Conservation (phyloP, 2,113 vertebrate genomes). For the Budorcas taxicolor region DNA sequence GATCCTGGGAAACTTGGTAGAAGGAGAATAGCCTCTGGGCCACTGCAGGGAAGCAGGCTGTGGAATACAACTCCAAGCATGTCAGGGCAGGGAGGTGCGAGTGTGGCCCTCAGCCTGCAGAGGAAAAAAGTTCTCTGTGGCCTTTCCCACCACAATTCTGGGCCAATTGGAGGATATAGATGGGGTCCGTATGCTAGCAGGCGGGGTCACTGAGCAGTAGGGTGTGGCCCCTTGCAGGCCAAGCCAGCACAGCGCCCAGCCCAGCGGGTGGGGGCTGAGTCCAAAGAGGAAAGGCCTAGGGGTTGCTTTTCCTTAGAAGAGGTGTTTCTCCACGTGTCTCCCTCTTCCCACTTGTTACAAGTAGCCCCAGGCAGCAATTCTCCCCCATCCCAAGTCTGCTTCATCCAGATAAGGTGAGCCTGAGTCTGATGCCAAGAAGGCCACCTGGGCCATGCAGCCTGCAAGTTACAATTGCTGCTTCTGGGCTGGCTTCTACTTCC, state of each 20-base stretch:
- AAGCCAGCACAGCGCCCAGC: neutral
- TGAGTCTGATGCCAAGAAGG: neutral
- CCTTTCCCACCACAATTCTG: neutral
- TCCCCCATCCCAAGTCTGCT: neutral
- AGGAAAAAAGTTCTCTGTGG: neutral
- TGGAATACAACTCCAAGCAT: accelerated
- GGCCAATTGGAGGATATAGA: neutral
- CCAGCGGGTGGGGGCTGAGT: neutral
- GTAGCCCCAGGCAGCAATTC: neutral
- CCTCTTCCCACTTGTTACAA: neutral
- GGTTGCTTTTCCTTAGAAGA: neutral
- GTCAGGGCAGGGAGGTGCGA: neutral
- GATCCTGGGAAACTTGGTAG: neutral
- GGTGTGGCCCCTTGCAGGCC: neutral
- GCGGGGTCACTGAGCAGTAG: neutral
- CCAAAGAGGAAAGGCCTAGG: neutral
- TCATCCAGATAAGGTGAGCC: neutral
- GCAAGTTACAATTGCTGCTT: neutral
- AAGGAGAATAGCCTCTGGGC: neutral
- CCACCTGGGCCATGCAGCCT: neutral
- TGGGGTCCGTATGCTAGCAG: neutral
- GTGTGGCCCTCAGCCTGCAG: neutral
- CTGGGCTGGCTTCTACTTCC: neutral
- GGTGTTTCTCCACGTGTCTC: neutral
- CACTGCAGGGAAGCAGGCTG: accelerated